These are phyloP conservation scores for Anser brachyrhynchus DNA, from an alignment of 2,113 vertebrate species.

Conservation along the genomic window DNA sequence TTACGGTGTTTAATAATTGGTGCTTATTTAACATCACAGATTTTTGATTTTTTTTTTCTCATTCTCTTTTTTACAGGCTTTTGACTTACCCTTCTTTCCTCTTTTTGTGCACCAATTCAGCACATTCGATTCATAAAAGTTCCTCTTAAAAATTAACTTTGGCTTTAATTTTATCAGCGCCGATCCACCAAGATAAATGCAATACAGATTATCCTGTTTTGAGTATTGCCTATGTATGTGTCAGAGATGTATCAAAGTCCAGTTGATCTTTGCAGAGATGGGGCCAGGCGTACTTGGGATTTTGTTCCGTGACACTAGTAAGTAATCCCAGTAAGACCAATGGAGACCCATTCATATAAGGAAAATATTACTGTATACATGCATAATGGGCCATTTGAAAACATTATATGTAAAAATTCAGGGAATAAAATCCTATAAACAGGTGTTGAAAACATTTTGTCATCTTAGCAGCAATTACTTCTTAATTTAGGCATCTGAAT, in stretches of 20 bases:
- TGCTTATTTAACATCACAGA: neutral
- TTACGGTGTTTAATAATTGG: neutral
- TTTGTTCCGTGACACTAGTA: neutral
- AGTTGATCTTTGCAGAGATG: neutral
- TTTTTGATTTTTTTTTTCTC: neutral
- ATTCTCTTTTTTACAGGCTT: neutral
- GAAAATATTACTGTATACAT: neutral
- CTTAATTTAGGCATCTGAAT: accelerated
- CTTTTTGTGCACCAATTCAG: neutral
- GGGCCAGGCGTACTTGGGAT: too few relatives aligned
- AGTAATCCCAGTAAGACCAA: neutral
- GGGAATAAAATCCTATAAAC: neutral
- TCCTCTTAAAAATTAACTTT: neutral
- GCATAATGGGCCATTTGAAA: neutral
- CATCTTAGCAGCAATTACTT: neutral
- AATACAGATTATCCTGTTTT: neutral
- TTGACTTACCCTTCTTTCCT: neutral
- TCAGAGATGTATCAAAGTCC: neutral
- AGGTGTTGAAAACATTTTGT: neutral
- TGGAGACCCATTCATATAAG: neutral
- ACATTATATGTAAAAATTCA: neutral
- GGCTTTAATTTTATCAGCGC: neutral
- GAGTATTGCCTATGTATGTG: too few relatives aligned
- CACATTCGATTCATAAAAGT: neutral
- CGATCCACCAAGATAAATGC: neutral